phyloP scores from a whole-genome alignment of 2,797 vertebrate species.

The Potorous gilbertii region DNA sequence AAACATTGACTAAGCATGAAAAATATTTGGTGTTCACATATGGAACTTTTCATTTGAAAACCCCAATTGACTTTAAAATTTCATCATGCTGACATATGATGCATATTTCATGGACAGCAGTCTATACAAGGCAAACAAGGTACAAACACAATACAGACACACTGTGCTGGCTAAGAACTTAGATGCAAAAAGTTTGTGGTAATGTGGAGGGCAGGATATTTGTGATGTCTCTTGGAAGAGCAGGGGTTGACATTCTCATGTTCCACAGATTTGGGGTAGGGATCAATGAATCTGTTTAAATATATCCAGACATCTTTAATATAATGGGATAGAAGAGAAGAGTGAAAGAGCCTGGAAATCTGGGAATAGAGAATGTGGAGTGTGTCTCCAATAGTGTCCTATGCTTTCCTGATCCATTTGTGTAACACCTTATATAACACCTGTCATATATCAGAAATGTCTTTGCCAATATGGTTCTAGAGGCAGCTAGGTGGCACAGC shows the following conservation, averaged over 20 bases:
- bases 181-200: no score
- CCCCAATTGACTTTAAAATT: neutral
- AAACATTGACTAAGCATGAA: neutral
- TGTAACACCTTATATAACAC: no score
- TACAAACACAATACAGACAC: neutral
- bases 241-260: neutral
- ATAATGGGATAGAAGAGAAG: neutral
- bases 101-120: constrained; percentile 28
- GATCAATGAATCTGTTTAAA: neutral
- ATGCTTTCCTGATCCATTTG: neutral
- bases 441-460: neutral
- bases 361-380: neutral
- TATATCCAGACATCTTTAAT: neutral
- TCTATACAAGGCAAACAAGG: neutral
- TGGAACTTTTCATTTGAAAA: constrained; percentile 31
- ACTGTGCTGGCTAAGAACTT: neutral
- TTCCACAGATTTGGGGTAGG: neutral
- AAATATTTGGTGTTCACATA: neutral
- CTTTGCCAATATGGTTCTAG: neutral
- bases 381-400: neutral
- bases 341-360: neutral
- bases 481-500: neutral
- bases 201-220: no score
- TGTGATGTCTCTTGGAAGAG: no score
- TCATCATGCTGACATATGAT: neutral